Conservation (phyloP, 2,888 invertebrate species). For the Unio pictorum region DNA sequence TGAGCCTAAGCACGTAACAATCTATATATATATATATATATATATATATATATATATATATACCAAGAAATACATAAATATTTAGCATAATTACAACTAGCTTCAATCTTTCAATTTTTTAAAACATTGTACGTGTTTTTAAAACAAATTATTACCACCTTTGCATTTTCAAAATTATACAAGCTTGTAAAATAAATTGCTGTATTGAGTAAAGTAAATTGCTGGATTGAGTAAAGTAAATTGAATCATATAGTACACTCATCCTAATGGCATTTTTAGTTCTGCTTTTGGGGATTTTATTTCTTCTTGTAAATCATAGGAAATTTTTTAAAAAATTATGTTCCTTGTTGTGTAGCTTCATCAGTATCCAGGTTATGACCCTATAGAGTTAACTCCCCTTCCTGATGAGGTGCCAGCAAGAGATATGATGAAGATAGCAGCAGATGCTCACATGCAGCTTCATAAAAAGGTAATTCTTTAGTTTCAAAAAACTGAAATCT, state of each 20-base stretch:
- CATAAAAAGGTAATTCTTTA: constrained; percentile 42
- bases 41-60: too few species aligned
- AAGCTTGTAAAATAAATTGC: neutral
- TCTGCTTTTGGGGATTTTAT: neutral
- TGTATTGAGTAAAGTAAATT: neutral
- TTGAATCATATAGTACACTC: too few species aligned
- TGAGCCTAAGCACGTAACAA: too few species aligned
- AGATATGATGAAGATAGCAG: constrained; percentile 62
- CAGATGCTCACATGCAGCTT: constrained; percentile 55
- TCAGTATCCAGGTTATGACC: constrained; percentile 67
- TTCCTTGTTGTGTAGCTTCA: constrained; percentile 51
- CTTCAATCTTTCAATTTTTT: too few species aligned
- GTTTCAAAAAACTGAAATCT: neutral
- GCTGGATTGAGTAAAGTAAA: too few species aligned
- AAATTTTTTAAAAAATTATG: neutral
- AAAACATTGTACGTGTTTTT: too few species aligned
- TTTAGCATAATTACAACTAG: too few species aligned
- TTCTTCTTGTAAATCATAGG: neutral
- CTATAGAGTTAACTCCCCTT: constrained; percentile 60
- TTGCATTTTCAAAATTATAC: too few species aligned
- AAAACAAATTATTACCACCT: too few species aligned
- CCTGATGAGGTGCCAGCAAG: constrained; percentile 57
- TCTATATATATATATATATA: too few species aligned
- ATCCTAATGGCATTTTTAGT: neutral
- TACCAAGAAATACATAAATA: too few species aligned